These are phyloP conservation scores for Syritta pipiens DNA, from an alignment of 2,888 invertebrate genomes.

Conservation along the genomic window DNA sequence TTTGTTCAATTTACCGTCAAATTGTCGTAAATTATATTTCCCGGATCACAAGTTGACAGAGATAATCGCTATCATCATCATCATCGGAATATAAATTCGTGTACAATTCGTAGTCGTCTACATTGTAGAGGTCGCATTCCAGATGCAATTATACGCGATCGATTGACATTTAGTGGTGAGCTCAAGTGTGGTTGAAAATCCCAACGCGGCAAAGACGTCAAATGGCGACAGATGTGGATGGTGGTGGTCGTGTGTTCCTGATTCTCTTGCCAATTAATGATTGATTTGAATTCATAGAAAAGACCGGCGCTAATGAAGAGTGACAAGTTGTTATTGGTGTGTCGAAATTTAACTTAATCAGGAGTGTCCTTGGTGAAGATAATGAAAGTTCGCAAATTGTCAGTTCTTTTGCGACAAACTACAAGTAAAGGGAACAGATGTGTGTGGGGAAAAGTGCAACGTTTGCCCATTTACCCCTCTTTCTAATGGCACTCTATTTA, in stretches of 20 bases:
- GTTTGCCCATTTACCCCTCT: too few species aligned
- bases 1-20: slow-evolving; percentile 14
- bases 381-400: too few species aligned
- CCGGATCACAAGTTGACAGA: not conserved
- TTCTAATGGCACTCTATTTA: too few species aligned
- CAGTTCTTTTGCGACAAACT: too few species aligned
- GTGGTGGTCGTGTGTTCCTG: slow-evolving; percentile 4
- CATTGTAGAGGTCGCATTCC: not conserved
- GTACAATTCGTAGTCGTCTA: not conserved
- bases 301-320: not conserved
- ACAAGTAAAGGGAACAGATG: too few species aligned
- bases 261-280: slow-evolving; percentile 12
- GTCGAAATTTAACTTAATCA: too few species aligned
- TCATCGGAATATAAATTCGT: not conserved
- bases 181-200: not conserved
- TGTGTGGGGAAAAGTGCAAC: too few species aligned
- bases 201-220: not conserved
- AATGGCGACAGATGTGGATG: slow-evolving; percentile 12
- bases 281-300: slow-evolving; percentile 2
- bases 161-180: slow-evolving; percentile 6
- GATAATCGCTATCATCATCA: slow-evolving; percentile 5
- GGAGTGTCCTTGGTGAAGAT: too few species aligned
- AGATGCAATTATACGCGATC: slow-evolving; percentile 13
- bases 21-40: slow-evolving; percentile 3
- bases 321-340: slow-evolving; percentile 11